Conservation (phyloP, 2,888 invertebrate genomes). For the Caenorhabditis doughertyi region DNA sequence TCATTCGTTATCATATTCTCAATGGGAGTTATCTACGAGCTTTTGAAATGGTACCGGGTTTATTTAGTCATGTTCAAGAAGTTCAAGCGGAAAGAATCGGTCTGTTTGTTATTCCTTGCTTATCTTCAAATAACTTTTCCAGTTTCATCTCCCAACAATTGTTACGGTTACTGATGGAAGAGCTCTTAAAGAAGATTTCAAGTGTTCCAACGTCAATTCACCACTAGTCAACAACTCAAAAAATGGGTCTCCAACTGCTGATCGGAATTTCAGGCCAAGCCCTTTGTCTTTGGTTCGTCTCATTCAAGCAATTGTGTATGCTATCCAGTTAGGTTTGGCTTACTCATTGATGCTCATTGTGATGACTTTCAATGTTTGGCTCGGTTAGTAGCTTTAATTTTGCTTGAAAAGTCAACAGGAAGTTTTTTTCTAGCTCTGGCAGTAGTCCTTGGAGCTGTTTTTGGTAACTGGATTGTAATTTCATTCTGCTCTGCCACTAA, state of each 20-base stretch:
- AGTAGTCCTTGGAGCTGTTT: slow-evolving; percentile 77
- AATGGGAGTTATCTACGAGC: slow-evolving; percentile 95
- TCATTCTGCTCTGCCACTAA: background rate
- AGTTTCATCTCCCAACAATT: slow-evolving; percentile 26
- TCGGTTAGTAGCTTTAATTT: slow-evolving; percentile 64
- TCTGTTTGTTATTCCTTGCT: background rate
- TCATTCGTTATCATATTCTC: slow-evolving; percentile 94
- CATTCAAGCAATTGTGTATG: slow-evolving; percentile 56
- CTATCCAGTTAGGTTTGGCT: slow-evolving; percentile 77
- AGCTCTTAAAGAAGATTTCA: slow-evolving; percentile 17
- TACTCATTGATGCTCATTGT: slow-evolving; percentile 81
- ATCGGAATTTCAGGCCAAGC: slow-evolving; percentile 21
- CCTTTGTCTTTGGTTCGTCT: slow-evolving; percentile 41
- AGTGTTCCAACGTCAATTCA: background rate
- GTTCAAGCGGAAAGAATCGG: slow-evolving; percentile 8
- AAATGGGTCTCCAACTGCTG: background rate
- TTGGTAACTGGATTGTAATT: slow-evolving; percentile 79
- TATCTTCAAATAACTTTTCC: background rate
- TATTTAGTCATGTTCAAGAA: background rate
- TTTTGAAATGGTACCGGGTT: slow-evolving; percentile 88
- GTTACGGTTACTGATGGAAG: slow-evolving; percentile 13
- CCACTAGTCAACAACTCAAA: slow-evolving; percentile 34
- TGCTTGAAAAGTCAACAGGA: background rate
- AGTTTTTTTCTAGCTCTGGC: slow-evolving; percentile 69
- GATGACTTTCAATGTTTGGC: slow-evolving; percentile 81